Evolutionary conservation across 2,797 vertebrate genomes (phyloP).

Genomic region (Cyclopterus lumpus): DNA sequence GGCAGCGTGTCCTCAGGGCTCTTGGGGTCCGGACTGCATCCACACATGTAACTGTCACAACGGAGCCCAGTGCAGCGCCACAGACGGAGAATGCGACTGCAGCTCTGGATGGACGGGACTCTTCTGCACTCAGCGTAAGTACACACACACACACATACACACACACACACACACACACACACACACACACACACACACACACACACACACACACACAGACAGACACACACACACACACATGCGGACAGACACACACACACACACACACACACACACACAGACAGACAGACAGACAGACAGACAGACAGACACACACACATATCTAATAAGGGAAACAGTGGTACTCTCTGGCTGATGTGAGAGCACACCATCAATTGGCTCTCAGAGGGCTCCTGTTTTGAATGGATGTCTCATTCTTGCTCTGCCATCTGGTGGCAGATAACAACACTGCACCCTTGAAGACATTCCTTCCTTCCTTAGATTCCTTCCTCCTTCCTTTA

Average conservation of each 20-base stretch:
- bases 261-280: slow-evolving; percentile 15
- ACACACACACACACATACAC: slow-evolving; percentile 37
- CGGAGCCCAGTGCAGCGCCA: slow-evolving; percentile 89
- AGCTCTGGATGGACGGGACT: slow-evolving; percentile 90
- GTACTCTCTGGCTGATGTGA: not conserved
- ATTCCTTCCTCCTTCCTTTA: not conserved
- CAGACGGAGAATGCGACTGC: slow-evolving; percentile 89
- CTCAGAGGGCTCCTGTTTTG: not conserved
- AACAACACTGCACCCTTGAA: not conserved
- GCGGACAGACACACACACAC: slow-evolving; percentile 14
- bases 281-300: slow-evolving; percentile 12
- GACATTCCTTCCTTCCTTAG: not conserved
- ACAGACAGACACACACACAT: slow-evolving; percentile 13
- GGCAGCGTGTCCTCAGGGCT: slow-evolving; percentile 89
- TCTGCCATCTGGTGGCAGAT: slow-evolving; percentile 54
- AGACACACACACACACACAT: slow-evolving; percentile 13
- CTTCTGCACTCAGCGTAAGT: slow-evolving; percentile 89
- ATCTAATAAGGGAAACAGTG: not conserved
- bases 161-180: slow-evolving; percentile 18
- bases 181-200: slow-evolving; percentile 35
- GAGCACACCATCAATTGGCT: not conserved
- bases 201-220: not conserved
- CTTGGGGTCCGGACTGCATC: slow-evolving; percentile 91
- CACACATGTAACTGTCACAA: slow-evolving; percentile 93
- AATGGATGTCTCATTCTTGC: not conserved